A percentile compares a stretch with the other conserved stretches of the same genome.
These are phyloP conservation scores for Pelobates fuscus DNA, from an alignment of 2,113 vertebrate species.

Conservation along the genomic window DNA sequence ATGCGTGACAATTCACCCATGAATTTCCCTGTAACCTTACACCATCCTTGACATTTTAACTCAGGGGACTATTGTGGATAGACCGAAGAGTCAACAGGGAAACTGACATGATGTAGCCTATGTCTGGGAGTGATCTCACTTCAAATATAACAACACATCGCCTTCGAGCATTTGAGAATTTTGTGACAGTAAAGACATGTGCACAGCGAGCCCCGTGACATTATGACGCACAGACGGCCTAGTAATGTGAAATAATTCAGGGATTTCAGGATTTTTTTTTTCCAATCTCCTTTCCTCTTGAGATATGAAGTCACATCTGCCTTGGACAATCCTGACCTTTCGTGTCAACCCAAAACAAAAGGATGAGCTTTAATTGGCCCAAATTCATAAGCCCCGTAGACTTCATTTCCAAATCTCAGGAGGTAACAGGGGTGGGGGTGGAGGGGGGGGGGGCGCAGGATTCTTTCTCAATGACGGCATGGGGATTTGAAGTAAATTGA, in stretches of 20 bases:
- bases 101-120: too few relatives aligned
- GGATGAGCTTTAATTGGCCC: constrained; percentile 41
- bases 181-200: constrained; percentile 6
- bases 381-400: constrained; percentile 47
- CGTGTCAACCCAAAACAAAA: constrained; percentile 40
- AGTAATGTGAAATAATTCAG: not conserved
- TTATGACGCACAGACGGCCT: constrained; percentile 13
- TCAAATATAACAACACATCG: not conserved
- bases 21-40: too few relatives aligned
- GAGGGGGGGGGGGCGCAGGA: not conserved
- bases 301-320: constrained; percentile 45
- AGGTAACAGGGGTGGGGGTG: not conserved
- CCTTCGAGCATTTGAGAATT: not conserved
- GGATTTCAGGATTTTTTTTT: not conserved
- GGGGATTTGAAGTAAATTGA: not conserved
- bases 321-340: constrained; percentile 43
- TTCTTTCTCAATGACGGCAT: constrained; percentile 25
- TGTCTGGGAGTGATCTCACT: not conserved
- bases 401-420: constrained; percentile 43
- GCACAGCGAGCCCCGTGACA: not conserved
- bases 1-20: too few relatives aligned
- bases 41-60: too few relatives aligned
- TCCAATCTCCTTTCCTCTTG: constrained; percentile 14
- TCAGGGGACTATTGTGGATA: too few relatives aligned
- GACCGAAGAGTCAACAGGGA: too few relatives aligned